Conservation (phyloP, 2,113 vertebrate genomes). For the Cyphomyrus discorhynchus region DNA sequence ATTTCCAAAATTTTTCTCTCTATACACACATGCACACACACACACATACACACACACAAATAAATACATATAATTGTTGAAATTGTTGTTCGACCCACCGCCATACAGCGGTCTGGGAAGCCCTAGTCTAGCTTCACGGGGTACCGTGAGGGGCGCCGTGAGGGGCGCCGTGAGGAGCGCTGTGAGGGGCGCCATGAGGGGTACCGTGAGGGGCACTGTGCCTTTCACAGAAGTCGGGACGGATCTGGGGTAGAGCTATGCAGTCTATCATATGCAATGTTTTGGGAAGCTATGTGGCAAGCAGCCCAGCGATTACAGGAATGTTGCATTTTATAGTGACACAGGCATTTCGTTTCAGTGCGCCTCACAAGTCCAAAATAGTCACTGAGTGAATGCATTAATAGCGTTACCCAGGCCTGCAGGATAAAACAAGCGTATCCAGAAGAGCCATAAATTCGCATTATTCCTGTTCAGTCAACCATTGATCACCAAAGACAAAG, state of each 20-base stretch:
- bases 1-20: no score
- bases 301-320: background rate
- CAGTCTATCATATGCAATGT: background rate
- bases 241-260: background rate
- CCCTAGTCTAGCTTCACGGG: background rate
- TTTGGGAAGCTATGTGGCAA: background rate
- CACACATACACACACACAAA: no score
- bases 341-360: background rate
- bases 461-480: background rate
- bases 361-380: background rate
- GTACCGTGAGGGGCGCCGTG: no score
- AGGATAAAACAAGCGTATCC: background rate
- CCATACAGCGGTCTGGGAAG: background rate
- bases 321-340: background rate
- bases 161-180: background rate
- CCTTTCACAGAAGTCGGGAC: background rate
- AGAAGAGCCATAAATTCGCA: slow-evolving; percentile 8
- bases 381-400: background rate
- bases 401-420: background rate
- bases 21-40: no score
- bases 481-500: background rate
- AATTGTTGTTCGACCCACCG: background rate
- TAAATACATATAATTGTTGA: background rate
- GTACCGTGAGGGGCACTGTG: background rate
- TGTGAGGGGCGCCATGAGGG: no score